Percentiles rank a stretch among this genome's conserved stretches.
These are phyloP conservation scores for Macheiramphus alcinus DNA, from an alignment of 2,113 vertebrate species.

Conservation along the genomic window DNA sequence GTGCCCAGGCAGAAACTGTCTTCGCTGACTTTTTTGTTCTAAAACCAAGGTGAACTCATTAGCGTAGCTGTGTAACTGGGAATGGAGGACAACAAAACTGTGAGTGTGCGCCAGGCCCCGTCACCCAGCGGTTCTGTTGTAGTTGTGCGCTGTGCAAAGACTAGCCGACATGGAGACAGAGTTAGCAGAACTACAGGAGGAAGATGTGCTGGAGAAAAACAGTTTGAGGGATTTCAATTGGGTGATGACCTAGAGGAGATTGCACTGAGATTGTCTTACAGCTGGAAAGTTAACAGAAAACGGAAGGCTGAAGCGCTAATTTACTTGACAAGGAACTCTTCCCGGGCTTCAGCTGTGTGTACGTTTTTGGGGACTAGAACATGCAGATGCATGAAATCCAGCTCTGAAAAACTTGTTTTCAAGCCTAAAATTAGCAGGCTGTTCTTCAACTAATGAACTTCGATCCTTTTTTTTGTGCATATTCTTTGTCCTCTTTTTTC, in stretches of 20 bases:
- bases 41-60: not conserved
- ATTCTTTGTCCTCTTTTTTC: not conserved
- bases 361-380: not conserved
- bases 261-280: not conserved
- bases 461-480: no score
- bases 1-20: not conserved
- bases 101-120: fast-evolving
- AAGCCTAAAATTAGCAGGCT: not conserved
- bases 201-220: fast-evolving
- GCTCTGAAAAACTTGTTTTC: not conserved
- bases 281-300: not conserved
- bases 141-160: not conserved
- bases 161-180: not conserved
- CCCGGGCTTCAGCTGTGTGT: not conserved
- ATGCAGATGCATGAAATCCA: not conserved
- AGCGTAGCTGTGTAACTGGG: not conserved
- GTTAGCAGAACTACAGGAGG: not conserved
- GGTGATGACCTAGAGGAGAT: not conserved
- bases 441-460: not conserved
- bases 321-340: not conserved
- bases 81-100: not conserved
- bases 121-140: fast-evolving
- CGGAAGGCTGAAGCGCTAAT: not conserved
- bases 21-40: not conserved
- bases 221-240: fast-evolving